Evolutionary conservation across 1,140 invertebrate species (phyloP).

Genomic region (Bemisia tabaci): DNA sequence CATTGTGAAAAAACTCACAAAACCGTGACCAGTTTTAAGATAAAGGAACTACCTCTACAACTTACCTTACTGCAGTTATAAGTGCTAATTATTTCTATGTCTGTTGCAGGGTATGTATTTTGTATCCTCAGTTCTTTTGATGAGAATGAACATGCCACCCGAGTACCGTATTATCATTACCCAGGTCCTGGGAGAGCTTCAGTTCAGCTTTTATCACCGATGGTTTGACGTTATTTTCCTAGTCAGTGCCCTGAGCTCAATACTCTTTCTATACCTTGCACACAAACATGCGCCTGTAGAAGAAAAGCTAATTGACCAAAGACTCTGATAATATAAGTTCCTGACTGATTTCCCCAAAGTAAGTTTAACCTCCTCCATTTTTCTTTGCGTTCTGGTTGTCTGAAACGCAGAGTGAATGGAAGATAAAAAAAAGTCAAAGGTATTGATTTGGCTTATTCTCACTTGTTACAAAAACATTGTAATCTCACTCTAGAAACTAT

Average conservation of each 20-base stretch:
- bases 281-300: constrained; percentile 63
- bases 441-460: too few relatives aligned
- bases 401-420: too few relatives aligned
- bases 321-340: constrained; percentile 1
- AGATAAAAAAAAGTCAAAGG: too few relatives aligned
- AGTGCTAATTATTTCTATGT: constrained; percentile 18
- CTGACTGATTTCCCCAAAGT: not conserved
- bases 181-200: constrained; percentile 91
- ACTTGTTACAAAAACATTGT: too few relatives aligned
- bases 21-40: too few relatives aligned
- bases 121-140: constrained; percentile 91
- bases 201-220: constrained; percentile 99
- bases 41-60: too few relatives aligned
- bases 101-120: constrained; percentile 91
- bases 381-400: too few relatives aligned
- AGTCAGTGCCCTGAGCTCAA: constrained; percentile 88
- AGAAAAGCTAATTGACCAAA: constrained; percentile 11
- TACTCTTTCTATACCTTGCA: constrained; percentile 87
- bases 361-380: constrained; percentile 1
- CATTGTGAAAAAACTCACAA: too few relatives aligned
- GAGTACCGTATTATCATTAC: constrained; percentile 97
- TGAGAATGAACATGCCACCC: constrained; percentile 99
- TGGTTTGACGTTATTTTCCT: constrained; percentile 99
- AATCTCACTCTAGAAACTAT: too few relatives aligned
- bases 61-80: too few relatives aligned